Evolutionary conservation across 2,888 invertebrate species (phyloP), one percentile per base, ranked within the genome.

Genomic region (Pristionchus exspectatus): DNA sequence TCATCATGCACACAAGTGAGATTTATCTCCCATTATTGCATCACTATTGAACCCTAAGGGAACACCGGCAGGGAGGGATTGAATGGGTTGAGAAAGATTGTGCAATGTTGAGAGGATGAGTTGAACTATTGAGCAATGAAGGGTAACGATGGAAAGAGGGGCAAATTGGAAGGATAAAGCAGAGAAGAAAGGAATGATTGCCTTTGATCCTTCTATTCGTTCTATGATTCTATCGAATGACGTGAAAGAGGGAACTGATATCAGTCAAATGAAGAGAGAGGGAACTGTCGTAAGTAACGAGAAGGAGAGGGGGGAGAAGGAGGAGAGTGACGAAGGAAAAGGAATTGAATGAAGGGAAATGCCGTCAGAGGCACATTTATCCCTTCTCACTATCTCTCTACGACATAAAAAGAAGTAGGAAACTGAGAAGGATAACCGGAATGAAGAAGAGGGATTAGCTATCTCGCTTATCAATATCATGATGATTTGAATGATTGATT

Each of bases 401-500:
- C 81, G 81, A 24, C 30, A 81, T 81, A 81, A 81, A 63, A 72
- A 27, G 69, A 72, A 72, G 69, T 16, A 16, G 16, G 69, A 33
- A 72, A 72, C 69, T 72, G 69, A 77, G 77, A 77, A 21, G 77
- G 77, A 77, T 38, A 77, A 44, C 38, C 77, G 77, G 77, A 77
- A 77, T 30, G 30, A 33, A 21, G 72, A 24, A 33, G 30, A 72
- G 72, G 24, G 63, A 63, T 72, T 72, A 72, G 33, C 4, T 72
- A 10, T 72, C 69, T 72, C 69, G 69, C 33, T 72, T 72, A 72
- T 72, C 69, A 4, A 30, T 27, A 27, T 27, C 27, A 3, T 7
- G 27, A 30, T 30, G 0, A 3, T 7, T 12, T 30, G 69, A 69
- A 27, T 69, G 30, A 72, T 72, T 72, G 30, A 33, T 72, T 30